Evolutionary conservation across 2,113 vertebrate species (phyloP).

Genomic region (Crotophaga sulcirostris): DNA sequence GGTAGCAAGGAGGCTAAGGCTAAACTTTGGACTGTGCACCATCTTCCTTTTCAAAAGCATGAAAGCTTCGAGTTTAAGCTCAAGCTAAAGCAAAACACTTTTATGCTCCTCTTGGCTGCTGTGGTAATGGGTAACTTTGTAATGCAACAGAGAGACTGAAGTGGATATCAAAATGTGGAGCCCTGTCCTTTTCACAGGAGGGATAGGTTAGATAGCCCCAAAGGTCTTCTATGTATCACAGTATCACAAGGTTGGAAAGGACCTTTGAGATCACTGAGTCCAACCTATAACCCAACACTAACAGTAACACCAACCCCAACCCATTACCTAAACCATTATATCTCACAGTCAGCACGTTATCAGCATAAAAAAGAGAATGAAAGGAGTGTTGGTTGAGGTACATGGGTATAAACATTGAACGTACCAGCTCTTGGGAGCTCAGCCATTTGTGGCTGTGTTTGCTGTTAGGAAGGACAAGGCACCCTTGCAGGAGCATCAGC

Average conservation of each 20-base stretch:
- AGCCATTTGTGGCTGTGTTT: neutral
- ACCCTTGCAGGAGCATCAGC: neutral
- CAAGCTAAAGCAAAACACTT: neutral
- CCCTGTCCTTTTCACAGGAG: neutral
- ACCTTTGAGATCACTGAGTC: no score
- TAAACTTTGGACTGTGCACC: neutral
- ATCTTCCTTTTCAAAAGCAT: neutral
- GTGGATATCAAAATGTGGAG: neutral
- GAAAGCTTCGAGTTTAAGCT: neutral
- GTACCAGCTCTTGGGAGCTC: neutral
- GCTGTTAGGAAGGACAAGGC: neutral
- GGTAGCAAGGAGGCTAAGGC: neutral
- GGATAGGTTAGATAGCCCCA: neutral
- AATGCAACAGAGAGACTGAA: neutral
- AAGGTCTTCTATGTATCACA: neutral
- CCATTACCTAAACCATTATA: no score
- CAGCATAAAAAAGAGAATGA: neutral
- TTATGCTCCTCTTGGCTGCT: neutral
- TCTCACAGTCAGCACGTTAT: neutral
- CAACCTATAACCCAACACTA: no score
- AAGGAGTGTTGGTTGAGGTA: neutral
- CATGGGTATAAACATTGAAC: neutral
- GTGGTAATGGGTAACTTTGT: neutral
- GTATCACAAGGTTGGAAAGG: no score
- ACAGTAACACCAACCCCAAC: no score